Evolutionary conservation across 2,888 invertebrate genomes (phyloP).

Genomic region (Yponomeuta malinellus): DNA sequence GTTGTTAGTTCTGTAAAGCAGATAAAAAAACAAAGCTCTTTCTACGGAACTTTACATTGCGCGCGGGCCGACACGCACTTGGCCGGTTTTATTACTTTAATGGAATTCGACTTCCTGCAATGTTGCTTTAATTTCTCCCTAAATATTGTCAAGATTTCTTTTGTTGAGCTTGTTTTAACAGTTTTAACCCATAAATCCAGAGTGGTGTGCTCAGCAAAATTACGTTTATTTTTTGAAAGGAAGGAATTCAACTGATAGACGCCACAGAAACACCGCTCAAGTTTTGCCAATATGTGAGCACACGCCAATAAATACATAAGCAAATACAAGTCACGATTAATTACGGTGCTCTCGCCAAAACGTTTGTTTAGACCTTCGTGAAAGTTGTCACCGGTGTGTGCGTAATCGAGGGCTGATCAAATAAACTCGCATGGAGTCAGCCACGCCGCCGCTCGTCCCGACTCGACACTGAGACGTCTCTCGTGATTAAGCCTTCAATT

Average conservation of each 20-base stretch:
- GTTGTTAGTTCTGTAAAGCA: no score
- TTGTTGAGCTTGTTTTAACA: background rate
- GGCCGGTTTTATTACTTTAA: constrained; percentile 23
- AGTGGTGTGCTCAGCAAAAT: background rate
- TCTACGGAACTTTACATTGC: no score
- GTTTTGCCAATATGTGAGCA: constrained; percentile 10
- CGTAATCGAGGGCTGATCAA: constrained; percentile 60
- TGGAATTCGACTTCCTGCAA: constrained; percentile 19
- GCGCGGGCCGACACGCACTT: no score
- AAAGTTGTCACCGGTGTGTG: constrained; percentile 40
- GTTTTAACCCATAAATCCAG: background rate
- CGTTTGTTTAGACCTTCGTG: constrained; percentile 28
- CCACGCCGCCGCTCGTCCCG: constrained; percentile 30
- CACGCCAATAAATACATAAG: constrained; percentile 3
- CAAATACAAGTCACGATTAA: constrained; percentile 15
- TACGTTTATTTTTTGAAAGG: background rate
- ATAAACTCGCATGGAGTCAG: constrained; percentile 35
- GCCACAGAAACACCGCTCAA: background rate
- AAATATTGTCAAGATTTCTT: constrained; percentile 5
- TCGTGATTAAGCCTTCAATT: constrained; percentile 72
- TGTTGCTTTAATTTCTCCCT: constrained; percentile 12
- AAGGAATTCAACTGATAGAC: background rate
- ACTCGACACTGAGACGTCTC: constrained; percentile 53
- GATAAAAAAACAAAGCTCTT: no score
- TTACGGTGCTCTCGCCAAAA: constrained; percentile 8